Evolutionary conservation across 2,888 invertebrate species (phyloP).

Genomic region (Troides oblongomaculatus): DNA sequence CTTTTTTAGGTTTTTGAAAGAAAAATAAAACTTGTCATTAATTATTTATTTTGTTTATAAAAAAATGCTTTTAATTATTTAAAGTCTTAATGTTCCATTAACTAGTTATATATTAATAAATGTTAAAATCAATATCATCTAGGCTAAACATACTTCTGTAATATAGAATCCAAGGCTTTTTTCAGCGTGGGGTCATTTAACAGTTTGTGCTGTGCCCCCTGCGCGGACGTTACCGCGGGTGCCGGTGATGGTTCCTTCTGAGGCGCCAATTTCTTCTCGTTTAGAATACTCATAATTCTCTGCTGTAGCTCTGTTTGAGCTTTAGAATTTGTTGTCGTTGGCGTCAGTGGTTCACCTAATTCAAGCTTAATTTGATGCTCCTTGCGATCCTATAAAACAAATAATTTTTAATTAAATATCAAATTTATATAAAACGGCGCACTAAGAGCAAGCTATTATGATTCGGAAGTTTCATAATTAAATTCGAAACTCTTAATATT

Average conservation of each 20-base stretch:
- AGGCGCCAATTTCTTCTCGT: conserved; percentile 78
- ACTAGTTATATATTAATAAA: neutral
- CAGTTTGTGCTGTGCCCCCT: conserved; percentile 75
- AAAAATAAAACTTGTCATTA: neutral
- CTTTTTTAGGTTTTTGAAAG: neutral
- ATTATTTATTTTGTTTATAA: neutral
- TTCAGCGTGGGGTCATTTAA: conserved; percentile 88
- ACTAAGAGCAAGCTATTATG: too few relatives aligned
- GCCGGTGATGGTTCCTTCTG: conserved; percentile 32
- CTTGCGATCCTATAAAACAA: conserved; percentile 81
- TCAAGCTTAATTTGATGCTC: conserved; percentile 88
- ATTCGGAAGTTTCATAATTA: too few relatives aligned
- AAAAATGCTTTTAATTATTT: neutral
- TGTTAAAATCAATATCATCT: neutral
- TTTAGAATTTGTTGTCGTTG: conserved; percentile 60
- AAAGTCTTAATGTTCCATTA: too few relatives aligned
- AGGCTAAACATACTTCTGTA: conserved; percentile 64
- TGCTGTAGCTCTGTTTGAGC: conserved; percentile 87
- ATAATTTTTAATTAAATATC: neutral
- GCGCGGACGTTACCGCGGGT: conserved; percentile 45
- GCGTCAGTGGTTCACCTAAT: conserved; percentile 82
- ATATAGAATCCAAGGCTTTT: conserved; percentile 87
- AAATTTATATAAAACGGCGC: neutral
- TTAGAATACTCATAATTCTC: conserved; percentile 88
- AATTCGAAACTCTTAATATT: too few relatives aligned